Conservation (phyloP, 1,140 invertebrate genomes). For the Anadara kagoshimensis region DNA sequence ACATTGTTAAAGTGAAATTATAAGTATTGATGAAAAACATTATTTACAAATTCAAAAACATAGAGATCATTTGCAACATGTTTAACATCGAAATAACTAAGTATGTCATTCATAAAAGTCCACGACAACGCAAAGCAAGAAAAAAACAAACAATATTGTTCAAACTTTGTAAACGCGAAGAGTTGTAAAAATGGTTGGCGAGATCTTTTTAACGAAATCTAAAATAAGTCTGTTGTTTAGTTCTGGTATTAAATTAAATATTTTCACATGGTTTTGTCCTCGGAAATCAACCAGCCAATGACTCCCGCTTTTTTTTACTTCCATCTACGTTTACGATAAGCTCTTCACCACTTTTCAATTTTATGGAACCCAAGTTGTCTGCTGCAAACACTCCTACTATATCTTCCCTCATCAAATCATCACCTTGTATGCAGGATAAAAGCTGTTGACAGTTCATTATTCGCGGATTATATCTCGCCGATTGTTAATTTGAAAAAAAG, state of each 20-base stretch:
- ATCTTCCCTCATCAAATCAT: too few species aligned
- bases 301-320: slow-evolving; percentile 2
- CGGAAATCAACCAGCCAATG: slow-evolving; percentile 34
- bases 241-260: slow-evolving; percentile 28
- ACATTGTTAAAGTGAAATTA: too few species aligned
- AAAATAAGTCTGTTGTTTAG: background rate
- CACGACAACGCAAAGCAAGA: slow-evolving; percentile 4
- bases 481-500: slow-evolving; percentile 38
- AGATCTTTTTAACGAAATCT: slow-evolving; percentile 13
- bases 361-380: too few species aligned
- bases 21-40: too few species aligned
- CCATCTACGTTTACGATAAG: slow-evolving; percentile 33
- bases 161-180: slow-evolving; percentile 3
- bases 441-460: background rate
- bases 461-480: slow-evolving; percentile 28
- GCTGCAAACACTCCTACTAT: too few species aligned
- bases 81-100: slow-evolving; percentile 4
- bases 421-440: too few species aligned
- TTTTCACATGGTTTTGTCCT: slow-evolving; percentile 3
- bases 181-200: slow-evolving; percentile 1
- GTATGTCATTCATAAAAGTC: slow-evolving; percentile 14
- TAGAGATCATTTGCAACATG: slow-evolving; percentile 20
- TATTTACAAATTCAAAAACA: slow-evolving; percentile 16
- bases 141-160: slow-evolving; percentile 34
- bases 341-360: too few species aligned